These are phyloP conservation scores for Drosophila picticornis DNA, from an alignment of 2,888 invertebrate species.

Conservation along the genomic window DNA sequence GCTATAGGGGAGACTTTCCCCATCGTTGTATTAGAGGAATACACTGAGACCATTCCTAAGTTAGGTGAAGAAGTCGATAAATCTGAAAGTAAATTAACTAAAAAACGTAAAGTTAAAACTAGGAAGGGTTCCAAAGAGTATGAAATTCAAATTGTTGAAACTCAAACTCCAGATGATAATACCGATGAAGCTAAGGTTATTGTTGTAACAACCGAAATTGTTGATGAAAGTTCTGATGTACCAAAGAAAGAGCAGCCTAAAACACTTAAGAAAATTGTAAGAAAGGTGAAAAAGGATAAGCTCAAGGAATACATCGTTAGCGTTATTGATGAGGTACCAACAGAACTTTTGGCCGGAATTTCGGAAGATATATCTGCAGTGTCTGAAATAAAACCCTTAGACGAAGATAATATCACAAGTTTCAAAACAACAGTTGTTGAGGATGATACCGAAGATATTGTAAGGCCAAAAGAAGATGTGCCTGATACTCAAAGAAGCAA, in stretches of 20 bases:
- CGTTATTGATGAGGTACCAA: constrained; percentile 79
- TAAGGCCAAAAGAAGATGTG: constrained; percentile 84
- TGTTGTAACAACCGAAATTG: constrained; percentile 82
- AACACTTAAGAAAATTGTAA: constrained; percentile 69
- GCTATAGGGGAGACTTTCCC: constrained; percentile 62
- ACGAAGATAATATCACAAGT: constrained; percentile 44
- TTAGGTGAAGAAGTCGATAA: constrained; percentile 67
- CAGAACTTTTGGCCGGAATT: constrained; percentile 56
- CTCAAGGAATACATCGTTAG: constrained; percentile 79
- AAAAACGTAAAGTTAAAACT: constrained; percentile 86
- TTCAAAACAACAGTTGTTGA: constrained; percentile 80
- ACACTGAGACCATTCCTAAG: constrained; percentile 22
- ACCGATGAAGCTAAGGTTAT: constrained; percentile 84
- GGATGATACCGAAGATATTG: constrained; percentile 83
- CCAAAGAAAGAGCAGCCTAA: constrained; percentile 72
- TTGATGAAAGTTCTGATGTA: constrained; percentile 62
- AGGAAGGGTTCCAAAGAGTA: constrained; percentile 85
- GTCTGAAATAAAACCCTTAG: constrained; percentile 30
- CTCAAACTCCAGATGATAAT: constrained; percentile 81
- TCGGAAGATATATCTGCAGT: constrained; percentile 45
- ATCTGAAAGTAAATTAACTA: constrained; percentile 81
- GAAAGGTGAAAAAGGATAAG: constrained; percentile 76
- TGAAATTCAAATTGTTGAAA: constrained; percentile 85
- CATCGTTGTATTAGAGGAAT: constrained; percentile 47
- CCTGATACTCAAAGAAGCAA: constrained; percentile 3